Conservation (phyloP, 1,140 invertebrate genomes). For the Euglossa dilemma region DNA sequence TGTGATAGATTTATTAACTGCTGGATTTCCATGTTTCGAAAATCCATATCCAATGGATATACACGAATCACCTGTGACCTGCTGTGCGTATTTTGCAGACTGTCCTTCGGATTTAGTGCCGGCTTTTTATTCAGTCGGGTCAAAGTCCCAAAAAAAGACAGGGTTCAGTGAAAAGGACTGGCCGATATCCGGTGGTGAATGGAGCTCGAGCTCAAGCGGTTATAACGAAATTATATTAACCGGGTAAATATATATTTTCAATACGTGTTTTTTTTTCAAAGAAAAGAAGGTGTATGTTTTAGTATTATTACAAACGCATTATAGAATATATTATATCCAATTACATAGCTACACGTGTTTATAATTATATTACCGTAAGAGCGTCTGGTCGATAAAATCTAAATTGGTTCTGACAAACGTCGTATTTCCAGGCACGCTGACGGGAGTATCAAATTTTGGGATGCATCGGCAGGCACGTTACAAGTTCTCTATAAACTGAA, state of each 20-base stretch:
- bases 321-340: too few species aligned
- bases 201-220: conserved; percentile 95
- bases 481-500: conserved; percentile 99
- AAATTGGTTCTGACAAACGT: not conserved
- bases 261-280: not conserved
- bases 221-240: conserved; percentile 99
- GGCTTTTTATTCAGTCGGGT: conserved; percentile 95
- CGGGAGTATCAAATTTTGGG: conserved; percentile 98
- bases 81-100: conserved; percentile 97
- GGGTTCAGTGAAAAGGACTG: conserved; percentile 97
- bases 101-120: conserved; percentile 98
- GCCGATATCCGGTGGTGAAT: conserved; percentile 97
- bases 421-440: conserved; percentile 92
- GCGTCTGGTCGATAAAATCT: too few species aligned
- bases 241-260: conserved; percentile 84
- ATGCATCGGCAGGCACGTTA: conserved; percentile 95
- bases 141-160: conserved; percentile 87
- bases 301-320: too few species aligned
- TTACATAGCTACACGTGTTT: too few species aligned
- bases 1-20: conserved; percentile 96
- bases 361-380: too few species aligned
- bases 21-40: conserved; percentile 99
- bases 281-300: too few species aligned
- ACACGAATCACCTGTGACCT: conserved; percentile 98
- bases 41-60: conserved; percentile 99